These are phyloP conservation scores for Sminthurides aquaticus DNA, from an alignment of 2,888 invertebrate species.

Conservation along the genomic window DNA sequence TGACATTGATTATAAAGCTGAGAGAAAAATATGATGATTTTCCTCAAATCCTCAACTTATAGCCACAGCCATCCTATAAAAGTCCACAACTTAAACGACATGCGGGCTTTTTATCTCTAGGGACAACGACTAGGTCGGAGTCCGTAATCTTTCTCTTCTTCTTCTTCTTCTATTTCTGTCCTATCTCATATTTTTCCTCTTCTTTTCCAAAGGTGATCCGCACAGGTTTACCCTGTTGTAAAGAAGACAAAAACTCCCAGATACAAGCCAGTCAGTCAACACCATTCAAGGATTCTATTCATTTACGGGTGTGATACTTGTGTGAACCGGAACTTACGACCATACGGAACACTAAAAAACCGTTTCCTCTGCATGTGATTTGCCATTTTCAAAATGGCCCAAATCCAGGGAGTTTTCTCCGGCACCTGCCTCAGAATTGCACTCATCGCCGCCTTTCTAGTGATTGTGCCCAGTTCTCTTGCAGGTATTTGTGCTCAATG, in stretches of 20 bases:
- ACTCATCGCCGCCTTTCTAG: no score
- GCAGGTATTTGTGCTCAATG: no score
- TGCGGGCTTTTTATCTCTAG: background rate
- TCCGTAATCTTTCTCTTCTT: background rate
- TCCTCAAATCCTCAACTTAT: background rate
- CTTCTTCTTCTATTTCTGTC: background rate
- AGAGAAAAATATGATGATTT: background rate
- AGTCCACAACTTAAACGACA: background rate
- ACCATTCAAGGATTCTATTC: no score
- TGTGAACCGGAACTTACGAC: no score
- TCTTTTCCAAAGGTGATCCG: background rate
- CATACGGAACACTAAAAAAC: no score
- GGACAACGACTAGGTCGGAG: constrained; percentile 7
- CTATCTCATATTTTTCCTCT: background rate
- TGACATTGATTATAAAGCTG: background rate
- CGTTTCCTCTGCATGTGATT: no score
- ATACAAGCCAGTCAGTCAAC: no score
- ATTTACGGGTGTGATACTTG: no score
- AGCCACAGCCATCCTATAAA: background rate
- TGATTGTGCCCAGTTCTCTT: no score
- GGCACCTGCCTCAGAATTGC: no score
- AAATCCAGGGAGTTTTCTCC: background rate
- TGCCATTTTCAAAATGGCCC: background rate
- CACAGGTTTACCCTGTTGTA: no score
- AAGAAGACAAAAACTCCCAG: no score